phyloP scores from a whole-genome alignment of 2,113 vertebrate species.

The Rissa tridactyla region DNA sequence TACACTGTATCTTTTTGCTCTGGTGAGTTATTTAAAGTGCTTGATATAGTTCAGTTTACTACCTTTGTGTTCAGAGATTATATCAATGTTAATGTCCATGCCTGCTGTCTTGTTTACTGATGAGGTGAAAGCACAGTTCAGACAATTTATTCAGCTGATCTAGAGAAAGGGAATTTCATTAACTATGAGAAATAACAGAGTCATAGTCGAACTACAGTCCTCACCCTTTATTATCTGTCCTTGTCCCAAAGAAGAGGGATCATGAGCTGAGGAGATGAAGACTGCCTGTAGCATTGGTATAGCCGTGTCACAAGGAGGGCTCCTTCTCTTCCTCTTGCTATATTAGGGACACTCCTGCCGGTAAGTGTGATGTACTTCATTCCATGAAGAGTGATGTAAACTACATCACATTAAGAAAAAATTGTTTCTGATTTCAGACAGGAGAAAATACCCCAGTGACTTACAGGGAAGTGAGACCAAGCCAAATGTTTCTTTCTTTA shows the following conservation, averaged over 20 bases:
- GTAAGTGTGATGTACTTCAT: background rate
- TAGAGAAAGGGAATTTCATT: background rate
- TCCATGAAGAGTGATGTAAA: background rate
- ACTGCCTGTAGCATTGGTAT: background rate
- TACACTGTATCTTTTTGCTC: background rate
- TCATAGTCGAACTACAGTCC: background rate
- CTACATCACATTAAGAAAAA: background rate
- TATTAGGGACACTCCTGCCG: background rate
- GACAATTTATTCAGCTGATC: background rate
- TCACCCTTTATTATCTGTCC: background rate
- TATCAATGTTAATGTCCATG: background rate
- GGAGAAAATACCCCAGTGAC: background rate
- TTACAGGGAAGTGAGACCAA: background rate
- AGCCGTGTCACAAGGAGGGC: background rate
- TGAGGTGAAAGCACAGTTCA: background rate
- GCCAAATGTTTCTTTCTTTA: background rate
- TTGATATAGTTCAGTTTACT: background rate
- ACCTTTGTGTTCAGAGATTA: background rate
- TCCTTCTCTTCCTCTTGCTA: background rate
- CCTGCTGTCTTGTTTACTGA: background rate
- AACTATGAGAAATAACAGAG: background rate
- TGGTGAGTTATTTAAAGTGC: background rate
- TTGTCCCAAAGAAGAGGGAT: background rate
- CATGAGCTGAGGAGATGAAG: background rate
- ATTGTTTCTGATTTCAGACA: background rate